These are phyloP conservation scores for Chloroclysta siterata DNA, from an alignment of 2,888 invertebrate genomes.

Conservation along the genomic window DNA sequence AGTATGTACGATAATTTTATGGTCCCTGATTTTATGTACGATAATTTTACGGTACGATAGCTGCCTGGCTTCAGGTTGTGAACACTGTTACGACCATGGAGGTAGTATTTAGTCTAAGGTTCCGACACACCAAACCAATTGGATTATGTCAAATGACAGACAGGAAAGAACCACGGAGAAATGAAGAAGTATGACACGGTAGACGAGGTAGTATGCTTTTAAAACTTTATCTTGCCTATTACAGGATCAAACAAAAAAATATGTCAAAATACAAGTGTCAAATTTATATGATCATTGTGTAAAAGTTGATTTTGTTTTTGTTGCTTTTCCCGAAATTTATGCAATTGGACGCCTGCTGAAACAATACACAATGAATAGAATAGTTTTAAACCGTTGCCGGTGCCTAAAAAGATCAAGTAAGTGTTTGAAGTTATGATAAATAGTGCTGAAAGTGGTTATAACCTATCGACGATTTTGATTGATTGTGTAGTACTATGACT, in stretches of 20 bases:
- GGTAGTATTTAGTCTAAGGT: too few species aligned
- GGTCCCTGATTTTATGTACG: too few species aligned
- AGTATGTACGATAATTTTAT: too few species aligned
- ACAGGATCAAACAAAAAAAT: background rate
- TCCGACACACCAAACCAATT: too few species aligned
- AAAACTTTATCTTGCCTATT: background rate
- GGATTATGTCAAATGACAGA: too few species aligned
- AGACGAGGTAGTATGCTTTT: background rate
- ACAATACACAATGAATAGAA: constrained; percentile 71
- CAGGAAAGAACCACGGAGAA: too few species aligned
- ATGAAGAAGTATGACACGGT: too few species aligned
- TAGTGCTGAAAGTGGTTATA: constrained; percentile 43
- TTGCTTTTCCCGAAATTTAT: constrained; percentile 61
- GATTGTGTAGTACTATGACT: constrained; percentile 60
- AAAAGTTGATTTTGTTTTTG: constrained; percentile 81
- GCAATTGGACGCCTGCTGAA: constrained; percentile 47
- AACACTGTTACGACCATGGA: too few species aligned
- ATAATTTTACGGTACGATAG: too few species aligned
- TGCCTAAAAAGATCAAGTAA: constrained; percentile 76
- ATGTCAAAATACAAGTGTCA: constrained; percentile 1
- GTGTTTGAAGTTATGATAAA: constrained; percentile 42
- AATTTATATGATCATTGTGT: constrained; percentile 51
- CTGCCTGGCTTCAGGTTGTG: too few species aligned
- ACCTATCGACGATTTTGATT: constrained; percentile 65
- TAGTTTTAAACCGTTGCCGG: constrained; percentile 70